Conservation (phyloP, 2,888 invertebrate species). For the Ctena decussata region DNA sequence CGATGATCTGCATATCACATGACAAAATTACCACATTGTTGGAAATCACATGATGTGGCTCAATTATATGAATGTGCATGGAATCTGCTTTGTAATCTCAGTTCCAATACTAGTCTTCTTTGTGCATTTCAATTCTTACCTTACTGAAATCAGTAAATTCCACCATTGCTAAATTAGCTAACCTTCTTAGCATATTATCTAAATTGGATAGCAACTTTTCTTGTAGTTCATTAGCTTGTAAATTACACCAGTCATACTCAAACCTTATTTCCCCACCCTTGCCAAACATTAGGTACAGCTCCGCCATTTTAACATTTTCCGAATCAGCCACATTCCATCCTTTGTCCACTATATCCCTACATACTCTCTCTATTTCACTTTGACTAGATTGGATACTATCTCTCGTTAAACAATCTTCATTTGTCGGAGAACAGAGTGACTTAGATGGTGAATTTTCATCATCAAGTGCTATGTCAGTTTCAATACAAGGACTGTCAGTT, state of each 20-base stretch:
- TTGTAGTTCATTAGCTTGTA: conserved; percentile 37
- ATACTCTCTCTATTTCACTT: conserved; percentile 40
- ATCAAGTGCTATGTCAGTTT: not conserved
- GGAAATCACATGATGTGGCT: too few species aligned
- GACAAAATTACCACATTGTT: too few species aligned
- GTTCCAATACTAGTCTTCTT: too few species aligned
- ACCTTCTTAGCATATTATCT: conserved; percentile 80
- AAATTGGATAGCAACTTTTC: conserved; percentile 69
- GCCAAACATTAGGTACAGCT: conserved; percentile 93
- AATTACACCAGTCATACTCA: conserved; percentile 87
- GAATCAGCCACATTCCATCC: conserved; percentile 59
- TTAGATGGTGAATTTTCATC: not conserved
- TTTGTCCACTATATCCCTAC: conserved; percentile 53
- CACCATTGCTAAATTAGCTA: conserved; percentile 83
- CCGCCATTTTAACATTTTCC: conserved; percentile 94
- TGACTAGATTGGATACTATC: conserved; percentile 56
- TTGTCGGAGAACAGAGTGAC: not conserved
- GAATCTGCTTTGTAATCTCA: too few species aligned
- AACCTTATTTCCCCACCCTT: conserved; percentile 85
- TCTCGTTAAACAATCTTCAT: conserved; percentile 18
- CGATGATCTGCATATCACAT: too few species aligned
- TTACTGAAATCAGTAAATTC: conserved; percentile 81
- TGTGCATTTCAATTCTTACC: conserved; percentile 48
- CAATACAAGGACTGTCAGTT: conserved; percentile 5
- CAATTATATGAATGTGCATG: too few species aligned